These are phyloP conservation scores for Eriocheir sinensis DNA, from an alignment of 1,140 invertebrate species.

Conservation along the genomic window DNA sequence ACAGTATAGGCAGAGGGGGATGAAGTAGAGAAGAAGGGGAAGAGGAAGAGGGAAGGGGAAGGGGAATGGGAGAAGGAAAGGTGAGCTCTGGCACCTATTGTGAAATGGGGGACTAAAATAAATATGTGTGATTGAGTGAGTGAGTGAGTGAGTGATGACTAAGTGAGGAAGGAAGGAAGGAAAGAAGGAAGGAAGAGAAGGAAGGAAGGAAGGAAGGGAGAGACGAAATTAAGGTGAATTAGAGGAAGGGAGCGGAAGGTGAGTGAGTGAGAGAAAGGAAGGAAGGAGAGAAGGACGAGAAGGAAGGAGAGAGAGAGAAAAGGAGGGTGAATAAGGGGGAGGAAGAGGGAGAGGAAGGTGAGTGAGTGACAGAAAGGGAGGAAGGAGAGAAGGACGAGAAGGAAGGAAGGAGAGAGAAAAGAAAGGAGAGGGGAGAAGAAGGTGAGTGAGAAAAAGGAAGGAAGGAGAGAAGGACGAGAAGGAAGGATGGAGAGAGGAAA, in stretches of 20 bases:
- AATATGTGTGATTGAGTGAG: neutral
- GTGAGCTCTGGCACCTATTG: too few species aligned
- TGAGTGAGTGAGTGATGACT: neutral
- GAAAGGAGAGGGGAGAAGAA: neutral
- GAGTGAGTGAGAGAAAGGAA: neutral
- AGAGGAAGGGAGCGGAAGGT: neutral
- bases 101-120: neutral
- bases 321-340: neutral
- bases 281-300: neutral
- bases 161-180: neutral
- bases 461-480: too few species aligned
- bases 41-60: too few species aligned
- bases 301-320: neutral
- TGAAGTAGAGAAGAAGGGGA: too few species aligned
- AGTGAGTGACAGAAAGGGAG: too few species aligned
- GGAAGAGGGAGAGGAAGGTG: neutral
- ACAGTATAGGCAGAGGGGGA: too few species aligned
- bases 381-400: neutral
- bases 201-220: neutral
- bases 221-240: too few species aligned
- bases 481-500: too few species aligned
- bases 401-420: neutral
- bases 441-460: neutral
- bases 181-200: neutral
- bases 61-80: too few species aligned